phyloP scores from a whole-genome alignment of 2,113 vertebrate species.

The Cryptotis parvus region DNA sequence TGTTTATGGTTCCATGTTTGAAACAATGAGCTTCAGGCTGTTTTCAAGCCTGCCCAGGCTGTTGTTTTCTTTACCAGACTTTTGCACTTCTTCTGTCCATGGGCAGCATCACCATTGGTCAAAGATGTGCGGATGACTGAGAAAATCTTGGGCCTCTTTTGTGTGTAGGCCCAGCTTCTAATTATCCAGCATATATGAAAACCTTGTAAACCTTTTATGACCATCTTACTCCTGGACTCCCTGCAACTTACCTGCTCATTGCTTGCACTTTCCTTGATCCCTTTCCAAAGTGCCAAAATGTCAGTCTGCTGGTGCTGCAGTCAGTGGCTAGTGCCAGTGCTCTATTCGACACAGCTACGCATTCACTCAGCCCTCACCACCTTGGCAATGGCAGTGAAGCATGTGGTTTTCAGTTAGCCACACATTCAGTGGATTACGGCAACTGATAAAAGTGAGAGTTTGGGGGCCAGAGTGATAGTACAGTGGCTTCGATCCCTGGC shows the following conservation, averaged over 20 bases:
- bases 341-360: not conserved
- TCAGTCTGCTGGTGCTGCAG: not conserved
- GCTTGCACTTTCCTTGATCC: not conserved
- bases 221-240: not conserved
- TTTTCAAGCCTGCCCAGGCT: slow-evolving; percentile 5
- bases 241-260: not conserved
- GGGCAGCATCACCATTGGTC: not conserved
- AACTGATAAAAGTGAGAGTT: not conserved
- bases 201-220: not conserved
- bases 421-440: not conserved
- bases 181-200: not conserved
- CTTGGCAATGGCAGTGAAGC: not conserved
- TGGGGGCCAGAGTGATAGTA: no score
- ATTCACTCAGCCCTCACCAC: not conserved
- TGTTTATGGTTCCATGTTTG: not conserved
- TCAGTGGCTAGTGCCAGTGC: not conserved
- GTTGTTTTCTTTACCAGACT: not conserved
- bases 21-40: not conserved
- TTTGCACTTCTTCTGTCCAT: not conserved
- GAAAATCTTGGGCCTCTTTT: slow-evolving; percentile 17
- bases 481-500: no score
- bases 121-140: not conserved
- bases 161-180: not conserved
- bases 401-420: not conserved
- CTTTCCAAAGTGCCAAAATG: not conserved